Evolutionary conservation across 2,888 invertebrate genomes (phyloP), one percentile per base, ranked within the genome.

Genomic region (Hetaerina titia): DNA sequence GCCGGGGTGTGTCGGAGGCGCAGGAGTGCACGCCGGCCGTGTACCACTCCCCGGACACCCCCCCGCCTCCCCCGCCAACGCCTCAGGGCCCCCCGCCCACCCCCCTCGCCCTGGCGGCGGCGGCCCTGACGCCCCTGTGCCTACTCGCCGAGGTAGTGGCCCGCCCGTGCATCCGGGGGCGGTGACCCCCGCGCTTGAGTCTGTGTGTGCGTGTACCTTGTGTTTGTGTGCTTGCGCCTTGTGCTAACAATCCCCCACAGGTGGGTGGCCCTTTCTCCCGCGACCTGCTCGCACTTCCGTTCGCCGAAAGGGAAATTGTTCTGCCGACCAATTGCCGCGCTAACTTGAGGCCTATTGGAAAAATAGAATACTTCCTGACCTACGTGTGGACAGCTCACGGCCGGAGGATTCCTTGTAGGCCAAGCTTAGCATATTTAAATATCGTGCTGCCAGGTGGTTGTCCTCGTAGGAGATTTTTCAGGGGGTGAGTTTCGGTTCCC

Each of bases 61-160:
- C 88, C 17, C 92, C 95, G 92, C 90, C 95, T 19, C 81, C 87
- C n/a, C 89, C 81, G n/a, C 88, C 63, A 22, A 94, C n/a, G 56
- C 90, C 63, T 17, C 81, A n/a, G 88, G 87, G 88, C n/a, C 90
- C 90, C 74, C 88, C 89, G 64, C 63, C 95, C 94, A 60, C 89
- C 74, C 81, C 87, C 87, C 45, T 94, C 92, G 89, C 95, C 95
- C 60, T 31, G 63, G 25, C 69, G 17, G 45, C n/a, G 64, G 19
- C 64, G 31, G 17, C 17, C 17, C 56, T 31, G 19, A 64, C 45
- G 31, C 60, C 90, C 89, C 22, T 89, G 89, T 89, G 89, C 57
- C 89, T 57, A 56, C 89, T 58, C 64, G 56, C 74, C 92, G 90
- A 90, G 90, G 90, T 90, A 90, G 90, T 56, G 64, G 31, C 90